Evolutionary conservation across 1,140 invertebrate genomes (phyloP).

Genomic region (Drosophila cardini): DNA sequence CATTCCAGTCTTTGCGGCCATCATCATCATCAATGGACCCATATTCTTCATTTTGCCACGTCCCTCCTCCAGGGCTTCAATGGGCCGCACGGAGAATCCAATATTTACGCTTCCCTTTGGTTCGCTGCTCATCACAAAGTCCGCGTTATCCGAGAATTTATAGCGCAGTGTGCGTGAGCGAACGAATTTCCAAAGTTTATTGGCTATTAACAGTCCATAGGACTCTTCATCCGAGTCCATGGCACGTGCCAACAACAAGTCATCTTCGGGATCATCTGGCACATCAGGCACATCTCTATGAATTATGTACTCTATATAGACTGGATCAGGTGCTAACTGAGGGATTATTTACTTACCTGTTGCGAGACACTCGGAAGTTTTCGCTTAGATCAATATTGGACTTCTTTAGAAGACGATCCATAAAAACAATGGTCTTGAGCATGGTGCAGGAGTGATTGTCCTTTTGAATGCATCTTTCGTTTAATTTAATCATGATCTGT

Average conservation of each 20-base stretch:
- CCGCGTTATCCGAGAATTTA: slow-evolving; percentile 89
- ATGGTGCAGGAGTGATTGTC: slow-evolving; percentile 92
- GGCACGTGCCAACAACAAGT: slow-evolving; percentile 82
- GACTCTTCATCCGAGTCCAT: slow-evolving; percentile 89
- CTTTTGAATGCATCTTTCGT: slow-evolving; percentile 90
- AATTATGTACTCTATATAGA: background rate
- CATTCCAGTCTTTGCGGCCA: slow-evolving; percentile 91
- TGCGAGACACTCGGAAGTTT: slow-evolving; percentile 91
- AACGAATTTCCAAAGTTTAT: slow-evolving; percentile 90
- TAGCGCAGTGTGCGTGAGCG: slow-evolving; percentile 89
- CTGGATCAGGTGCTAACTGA: background rate
- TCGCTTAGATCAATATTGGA: slow-evolving; percentile 90
- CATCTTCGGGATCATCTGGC: slow-evolving; percentile 75
- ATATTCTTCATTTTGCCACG: slow-evolving; percentile 91
- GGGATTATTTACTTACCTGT: slow-evolving; percentile 85
- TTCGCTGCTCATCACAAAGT: slow-evolving; percentile 90
- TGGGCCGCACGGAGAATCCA: slow-evolving; percentile 88
- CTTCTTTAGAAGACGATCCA: slow-evolving; percentile 92
- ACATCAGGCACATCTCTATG: slow-evolving; percentile 72
- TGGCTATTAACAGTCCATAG: slow-evolving; percentile 88
- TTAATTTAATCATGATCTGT: slow-evolving; percentile 89
- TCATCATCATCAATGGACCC: slow-evolving; percentile 90
- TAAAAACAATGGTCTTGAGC: slow-evolving; percentile 91
- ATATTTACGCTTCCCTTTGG: slow-evolving; percentile 90
- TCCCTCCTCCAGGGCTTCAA: slow-evolving; percentile 86